A percentile compares a stretch with the other conserved stretches of the same genome.
These are phyloP conservation scores for Morpho achilles DNA, from an alignment of 2,888 invertebrate genomes.

Conservation along the genomic window DNA sequence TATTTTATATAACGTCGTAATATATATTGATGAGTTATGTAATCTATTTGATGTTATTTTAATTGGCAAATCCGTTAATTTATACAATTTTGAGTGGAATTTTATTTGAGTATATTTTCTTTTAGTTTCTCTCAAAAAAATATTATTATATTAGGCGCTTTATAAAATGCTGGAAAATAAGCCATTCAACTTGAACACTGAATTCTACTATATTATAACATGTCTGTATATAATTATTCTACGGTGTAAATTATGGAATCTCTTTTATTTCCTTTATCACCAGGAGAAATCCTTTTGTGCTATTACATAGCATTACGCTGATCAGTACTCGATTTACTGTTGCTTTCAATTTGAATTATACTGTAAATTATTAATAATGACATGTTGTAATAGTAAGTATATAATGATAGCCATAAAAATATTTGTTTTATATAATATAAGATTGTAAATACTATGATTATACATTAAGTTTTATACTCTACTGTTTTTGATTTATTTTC, in stretches of 20 bases:
- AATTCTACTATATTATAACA: slow-evolving; percentile 36
- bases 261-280: slow-evolving; percentile 69
- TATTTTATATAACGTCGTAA: slow-evolving; percentile 20
- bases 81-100: too few species aligned
- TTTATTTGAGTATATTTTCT: too few species aligned
- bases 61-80: neutral
- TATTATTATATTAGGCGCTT: neutral
- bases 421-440: slow-evolving; percentile 78
- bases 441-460: slow-evolving; percentile 78
- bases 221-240: slow-evolving; percentile 68
- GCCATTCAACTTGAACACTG: too few species aligned
- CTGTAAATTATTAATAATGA: slow-evolving; percentile 73
- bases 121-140: neutral
- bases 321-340: slow-evolving; percentile 69
- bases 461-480: slow-evolving; percentile 78
- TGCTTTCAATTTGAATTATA: slow-evolving; percentile 71
- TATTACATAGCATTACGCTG: slow-evolving; percentile 58
- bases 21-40: slow-evolving; percentile 8
- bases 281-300: slow-evolving; percentile 62
- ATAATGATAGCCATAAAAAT: slow-evolving; percentile 77
- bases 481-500: slow-evolving; percentile 67
- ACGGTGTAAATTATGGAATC: slow-evolving; percentile 71
- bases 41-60: neutral
- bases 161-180: too few species aligned
- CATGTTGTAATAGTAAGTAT: slow-evolving; percentile 76